A percentile compares a stretch with the other conserved stretches of the same genome.
Conservation (phyloP, 2,797 vertebrate genomes). For the Neosilurus hyrtlii region DNA sequence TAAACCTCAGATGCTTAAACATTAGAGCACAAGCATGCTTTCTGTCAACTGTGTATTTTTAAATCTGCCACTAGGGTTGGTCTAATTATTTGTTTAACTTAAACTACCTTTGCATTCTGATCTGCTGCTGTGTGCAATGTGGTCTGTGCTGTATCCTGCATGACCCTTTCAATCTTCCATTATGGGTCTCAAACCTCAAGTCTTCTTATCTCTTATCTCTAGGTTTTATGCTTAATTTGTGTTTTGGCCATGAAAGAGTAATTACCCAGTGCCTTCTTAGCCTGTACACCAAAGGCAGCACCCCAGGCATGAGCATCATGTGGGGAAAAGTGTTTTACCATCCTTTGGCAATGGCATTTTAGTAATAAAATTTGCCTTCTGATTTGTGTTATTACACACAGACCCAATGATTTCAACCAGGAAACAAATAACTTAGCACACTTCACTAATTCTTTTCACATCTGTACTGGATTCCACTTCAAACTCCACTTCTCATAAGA, state of each 20-base stretch:
- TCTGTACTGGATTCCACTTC: no score
- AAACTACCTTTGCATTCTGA: background rate
- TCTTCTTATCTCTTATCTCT: no score
- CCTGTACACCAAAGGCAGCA: background rate
- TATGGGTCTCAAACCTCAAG: background rate
- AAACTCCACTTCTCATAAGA: no score
- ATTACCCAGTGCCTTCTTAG: background rate
- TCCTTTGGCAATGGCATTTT: background rate
- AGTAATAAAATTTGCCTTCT: background rate
- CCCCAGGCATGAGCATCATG: background rate
- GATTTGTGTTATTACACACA: background rate
- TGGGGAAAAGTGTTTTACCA: background rate
- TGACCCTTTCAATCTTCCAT: background rate
- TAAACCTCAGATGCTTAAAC: background rate
- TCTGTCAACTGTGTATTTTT: background rate
- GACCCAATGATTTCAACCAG: background rate
- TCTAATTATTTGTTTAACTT: background rate
- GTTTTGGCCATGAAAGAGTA: background rate
- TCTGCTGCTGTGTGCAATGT: background rate
- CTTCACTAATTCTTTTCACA: background rate
- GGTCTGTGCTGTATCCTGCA: background rate
- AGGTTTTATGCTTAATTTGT: background rate
- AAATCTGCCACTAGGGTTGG: background rate
- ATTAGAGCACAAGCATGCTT: background rate
- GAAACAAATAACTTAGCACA: background rate